A percentile compares a stretch with the other conserved stretches of the same genome.
phyloP scores from a whole-genome alignment of 2,797 vertebrate species.

The Gambusia yucatana region DNA sequence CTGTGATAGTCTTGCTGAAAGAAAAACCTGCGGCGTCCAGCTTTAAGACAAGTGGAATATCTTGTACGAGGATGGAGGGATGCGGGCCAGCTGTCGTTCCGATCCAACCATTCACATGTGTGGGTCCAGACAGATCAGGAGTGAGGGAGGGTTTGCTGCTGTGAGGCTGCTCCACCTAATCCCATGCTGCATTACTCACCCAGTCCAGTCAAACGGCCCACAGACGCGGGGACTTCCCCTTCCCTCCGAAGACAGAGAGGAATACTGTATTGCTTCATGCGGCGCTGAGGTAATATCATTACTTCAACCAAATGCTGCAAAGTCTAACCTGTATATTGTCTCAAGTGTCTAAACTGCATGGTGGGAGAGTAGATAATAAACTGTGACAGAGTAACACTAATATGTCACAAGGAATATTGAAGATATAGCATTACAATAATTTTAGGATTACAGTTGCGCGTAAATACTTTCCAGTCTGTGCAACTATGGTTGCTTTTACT shows the following conservation, averaged over 20 bases:
- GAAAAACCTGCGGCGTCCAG: constrained; percentile 21
- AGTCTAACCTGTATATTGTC: constrained; percentile 65
- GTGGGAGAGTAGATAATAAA: constrained; percentile 39
- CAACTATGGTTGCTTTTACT: constrained; percentile 26
- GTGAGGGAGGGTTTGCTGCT: constrained; percentile 77
- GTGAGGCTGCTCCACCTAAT: constrained; percentile 83
- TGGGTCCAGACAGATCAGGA: constrained; percentile 72
- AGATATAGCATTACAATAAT: constrained; percentile 25
- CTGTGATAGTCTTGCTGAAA: constrained; percentile 20
- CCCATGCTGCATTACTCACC: constrained; percentile 84
- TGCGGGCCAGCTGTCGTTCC: constrained; percentile 70
- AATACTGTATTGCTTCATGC: constrained; percentile 79
- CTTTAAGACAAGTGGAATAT: constrained; percentile 33
- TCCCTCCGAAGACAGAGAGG: constrained; percentile 76
- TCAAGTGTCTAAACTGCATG: constrained; percentile 44
- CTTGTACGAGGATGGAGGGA: constrained; percentile 48
- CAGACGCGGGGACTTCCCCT: constrained; percentile 82
- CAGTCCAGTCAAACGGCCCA: constrained; percentile 69
- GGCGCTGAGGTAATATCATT: constrained; percentile 80
- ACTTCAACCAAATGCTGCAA: constrained; percentile 71
- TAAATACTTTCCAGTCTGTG: constrained; percentile 32
- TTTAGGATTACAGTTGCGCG: constrained; percentile 40
- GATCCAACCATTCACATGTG: constrained; percentile 69
- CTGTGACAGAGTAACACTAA: constrained; percentile 23
- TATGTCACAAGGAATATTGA: constrained; percentile 44